Conservation (phyloP, 2,797 vertebrate genomes). For the Varecia variegata region DNA sequence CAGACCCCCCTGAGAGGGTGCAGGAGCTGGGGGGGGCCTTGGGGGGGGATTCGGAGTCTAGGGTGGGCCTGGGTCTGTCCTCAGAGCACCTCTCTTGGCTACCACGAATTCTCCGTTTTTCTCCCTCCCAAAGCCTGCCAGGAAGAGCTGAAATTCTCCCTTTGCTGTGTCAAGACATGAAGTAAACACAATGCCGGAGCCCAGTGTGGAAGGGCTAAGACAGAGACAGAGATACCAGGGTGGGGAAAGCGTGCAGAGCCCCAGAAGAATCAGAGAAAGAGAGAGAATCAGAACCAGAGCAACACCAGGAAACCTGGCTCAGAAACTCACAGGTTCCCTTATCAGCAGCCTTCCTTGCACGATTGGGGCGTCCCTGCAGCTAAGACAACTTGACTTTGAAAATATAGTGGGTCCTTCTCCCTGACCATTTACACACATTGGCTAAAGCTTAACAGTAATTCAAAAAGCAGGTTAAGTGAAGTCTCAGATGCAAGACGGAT, state of each 20-base stretch:
- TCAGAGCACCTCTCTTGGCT: background rate
- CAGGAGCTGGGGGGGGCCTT: background rate
- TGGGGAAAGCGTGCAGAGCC: background rate
- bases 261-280: background rate
- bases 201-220: background rate
- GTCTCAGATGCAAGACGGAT: background rate
- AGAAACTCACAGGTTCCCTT: background rate
- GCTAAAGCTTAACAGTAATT: background rate
- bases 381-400: background rate
- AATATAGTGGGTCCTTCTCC: background rate
- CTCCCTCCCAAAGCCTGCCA: background rate
- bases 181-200: background rate
- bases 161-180: background rate
- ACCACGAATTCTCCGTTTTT: background rate
- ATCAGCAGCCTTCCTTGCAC: background rate
- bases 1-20: background rate
- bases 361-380: too few relatives aligned
- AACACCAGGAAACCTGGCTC: background rate
- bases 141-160: background rate
- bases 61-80: background rate
- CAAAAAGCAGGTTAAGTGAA: background rate
- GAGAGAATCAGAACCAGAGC: background rate
- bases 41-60: background rate
- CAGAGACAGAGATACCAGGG: background rate
- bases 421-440: background rate